phyloP scores from a whole-genome alignment of 2,113 vertebrate genomes.

The Pyrgilauda ruficollis region DNA sequence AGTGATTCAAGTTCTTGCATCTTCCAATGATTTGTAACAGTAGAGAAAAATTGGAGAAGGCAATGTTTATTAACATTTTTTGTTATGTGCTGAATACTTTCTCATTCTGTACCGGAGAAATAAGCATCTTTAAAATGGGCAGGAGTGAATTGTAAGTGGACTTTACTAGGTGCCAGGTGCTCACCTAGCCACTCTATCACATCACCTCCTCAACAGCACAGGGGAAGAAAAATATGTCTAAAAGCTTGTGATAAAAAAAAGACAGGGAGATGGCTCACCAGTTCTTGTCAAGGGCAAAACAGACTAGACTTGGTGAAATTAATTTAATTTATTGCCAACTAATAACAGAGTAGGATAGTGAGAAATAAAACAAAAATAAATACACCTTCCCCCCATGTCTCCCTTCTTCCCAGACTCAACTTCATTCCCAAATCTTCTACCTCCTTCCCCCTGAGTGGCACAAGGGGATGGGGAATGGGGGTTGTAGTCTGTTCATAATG shows the following conservation, averaged over 20 bases:
- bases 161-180: background rate
- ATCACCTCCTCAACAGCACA: background rate
- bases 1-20: background rate
- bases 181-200: background rate
- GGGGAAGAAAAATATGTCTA: background rate
- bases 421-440: background rate
- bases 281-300: background rate
- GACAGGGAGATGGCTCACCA: background rate
- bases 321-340: background rate
- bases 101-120: background rate
- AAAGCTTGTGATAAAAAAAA: background rate
- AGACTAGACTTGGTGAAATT: background rate
- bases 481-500: background rate
- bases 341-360: background rate
- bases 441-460: background rate
- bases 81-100: background rate
- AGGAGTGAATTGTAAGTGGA: background rate
- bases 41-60: background rate
- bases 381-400: background rate
- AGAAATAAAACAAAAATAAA: background rate
- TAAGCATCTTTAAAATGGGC: background rate
- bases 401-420: background rate
- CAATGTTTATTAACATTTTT: background rate
- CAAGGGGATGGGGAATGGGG: background rate
- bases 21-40: background rate